These are phyloP conservation scores for Galagoides demidoff DNA, from an alignment of 2,797 vertebrate species.

Conservation along the genomic window DNA sequence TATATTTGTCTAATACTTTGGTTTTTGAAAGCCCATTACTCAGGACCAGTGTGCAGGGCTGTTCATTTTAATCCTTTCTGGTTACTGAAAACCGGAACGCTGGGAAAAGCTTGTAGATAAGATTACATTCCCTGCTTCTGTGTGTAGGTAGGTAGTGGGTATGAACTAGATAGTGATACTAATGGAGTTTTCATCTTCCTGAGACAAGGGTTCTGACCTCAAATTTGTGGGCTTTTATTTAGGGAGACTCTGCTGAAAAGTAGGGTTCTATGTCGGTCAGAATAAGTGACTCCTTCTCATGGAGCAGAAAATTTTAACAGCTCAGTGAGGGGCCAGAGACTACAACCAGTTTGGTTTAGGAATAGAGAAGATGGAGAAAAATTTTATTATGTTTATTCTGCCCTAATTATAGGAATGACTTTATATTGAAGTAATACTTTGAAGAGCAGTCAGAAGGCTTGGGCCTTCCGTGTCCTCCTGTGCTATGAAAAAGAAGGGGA, in stretches of 20 bases:
- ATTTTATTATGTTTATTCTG: slow-evolving; percentile 38
- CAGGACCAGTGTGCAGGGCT: slow-evolving; percentile 65
- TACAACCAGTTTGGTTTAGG: neutral
- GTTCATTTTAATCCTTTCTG: slow-evolving; percentile 84
- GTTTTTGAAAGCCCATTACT: slow-evolving; percentile 88
- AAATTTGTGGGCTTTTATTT: slow-evolving; percentile 30
- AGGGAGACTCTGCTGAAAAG: neutral
- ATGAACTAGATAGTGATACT: slow-evolving; percentile 53
- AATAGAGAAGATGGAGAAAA: neutral
- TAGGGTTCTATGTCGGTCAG: neutral
- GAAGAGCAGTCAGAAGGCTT: neutral
- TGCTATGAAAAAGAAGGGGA: slow-evolving; percentile 13
- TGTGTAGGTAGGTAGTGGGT: slow-evolving; percentile 3
- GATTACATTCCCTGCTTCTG: slow-evolving; percentile 36
- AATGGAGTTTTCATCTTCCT: slow-evolving; percentile 44
- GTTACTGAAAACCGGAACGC: slow-evolving; percentile 81
- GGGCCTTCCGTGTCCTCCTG: neutral
- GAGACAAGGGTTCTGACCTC: slow-evolving; percentile 40
- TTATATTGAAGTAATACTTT: neutral
- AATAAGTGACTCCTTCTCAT: neutral
- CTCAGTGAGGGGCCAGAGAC: neutral
- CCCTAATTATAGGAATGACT: slow-evolving; percentile 17
- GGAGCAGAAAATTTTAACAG: neutral
- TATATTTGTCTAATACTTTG: slow-evolving; percentile 89
- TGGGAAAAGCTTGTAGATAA: slow-evolving; percentile 73